Base-by-base conservation (phyloP, 2,113 vertebrate genomes). In the Chiloscyllium plagiosum region DNA sequence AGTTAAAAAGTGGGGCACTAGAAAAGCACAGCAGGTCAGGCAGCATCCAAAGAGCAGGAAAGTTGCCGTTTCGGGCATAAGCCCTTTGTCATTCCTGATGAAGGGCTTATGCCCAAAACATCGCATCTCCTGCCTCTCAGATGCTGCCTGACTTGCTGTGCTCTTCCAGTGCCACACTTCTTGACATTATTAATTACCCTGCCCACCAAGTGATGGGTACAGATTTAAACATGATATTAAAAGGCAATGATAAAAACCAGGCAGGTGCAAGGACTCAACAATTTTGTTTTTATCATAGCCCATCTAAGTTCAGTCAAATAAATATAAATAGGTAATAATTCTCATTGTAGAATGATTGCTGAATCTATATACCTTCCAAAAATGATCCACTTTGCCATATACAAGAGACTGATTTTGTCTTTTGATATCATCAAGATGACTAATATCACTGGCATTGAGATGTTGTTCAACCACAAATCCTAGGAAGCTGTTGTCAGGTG, bases 391-490 rank as follows among this genome's bases (percentile, higher is more conserved):
- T 97, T 99, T 99, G 96, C 99, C 99, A 95, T 99, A 99, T 96
- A 99, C 99, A 0, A 99, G 98, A 1, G 99, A 99, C 96, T 99
- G 99, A 97, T 99, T 99, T 97, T 99, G 99, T 66, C 99, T 98
- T 97, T 99, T 99, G 97, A 99, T 98, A 96, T 99, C 99, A 0
- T 99, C 99, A 42, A 99, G 99, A 97, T 99, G 99, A 70, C 96
- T 97, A 97, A 99, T 98, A 97, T 99, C 99, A 65, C 99, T 99
- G 97, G 99, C 98, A 96, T 99, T 99, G 94, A 99, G 98, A 96
- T 99, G 99, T 96, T 99, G 99, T 97, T 99, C 99, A 85, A 99
- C 99, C 86, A 99, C 99, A 93, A 99, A 99, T 47, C 99, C 99
- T 97, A 99, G 98, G 97, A 99, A 99, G 95, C 98, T 99, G 98